Evolutionary conservation across 2,888 invertebrate species (phyloP).

Genomic region (Oligia latruncula): DNA sequence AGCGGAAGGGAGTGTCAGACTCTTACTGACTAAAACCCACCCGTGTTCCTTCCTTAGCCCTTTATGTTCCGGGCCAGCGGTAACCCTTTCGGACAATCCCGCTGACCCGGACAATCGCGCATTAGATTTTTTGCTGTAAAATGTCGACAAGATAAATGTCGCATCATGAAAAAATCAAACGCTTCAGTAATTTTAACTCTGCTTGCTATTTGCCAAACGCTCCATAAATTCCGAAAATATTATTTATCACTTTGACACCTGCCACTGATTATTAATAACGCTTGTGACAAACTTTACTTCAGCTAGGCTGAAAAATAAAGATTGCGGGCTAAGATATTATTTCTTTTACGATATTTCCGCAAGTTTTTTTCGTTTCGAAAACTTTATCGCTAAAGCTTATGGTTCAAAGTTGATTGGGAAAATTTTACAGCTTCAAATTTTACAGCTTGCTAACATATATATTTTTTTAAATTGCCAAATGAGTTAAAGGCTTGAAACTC

Average conservation of each 20-base stretch:
- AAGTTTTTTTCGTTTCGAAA: not conserved
- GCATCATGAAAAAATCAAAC: constrained; percentile 22
- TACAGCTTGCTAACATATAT: no score
- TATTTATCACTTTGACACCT: constrained; percentile 61
- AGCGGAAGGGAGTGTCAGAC: no score
- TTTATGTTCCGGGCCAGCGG: no score
- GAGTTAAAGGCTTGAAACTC: no score
- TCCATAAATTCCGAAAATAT: constrained; percentile 41
- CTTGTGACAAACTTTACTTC: constrained; percentile 30
- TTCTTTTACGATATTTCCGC: constrained; percentile 7
- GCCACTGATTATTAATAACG: constrained; percentile 56
- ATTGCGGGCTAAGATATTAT: constrained; percentile 15
- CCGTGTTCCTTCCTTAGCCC: no score
- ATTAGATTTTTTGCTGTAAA: not conserved
- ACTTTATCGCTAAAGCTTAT: no score
- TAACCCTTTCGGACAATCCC: no score
- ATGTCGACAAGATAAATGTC: not conserved
- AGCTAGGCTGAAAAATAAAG: constrained; percentile 35
- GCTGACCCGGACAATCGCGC: no score
- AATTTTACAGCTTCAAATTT: no score
- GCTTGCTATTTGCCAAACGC: constrained; percentile 27
- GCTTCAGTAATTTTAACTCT: constrained; percentile 28
- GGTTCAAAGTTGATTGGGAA: no score
- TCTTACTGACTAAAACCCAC: no score
- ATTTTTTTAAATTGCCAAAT: no score